A percentile compares a stretch with the other conserved stretches of the same genome.
Evolutionary conservation across 2,113 vertebrate genomes (phyloP).

Genomic region (Sprattus sprattus): DNA sequence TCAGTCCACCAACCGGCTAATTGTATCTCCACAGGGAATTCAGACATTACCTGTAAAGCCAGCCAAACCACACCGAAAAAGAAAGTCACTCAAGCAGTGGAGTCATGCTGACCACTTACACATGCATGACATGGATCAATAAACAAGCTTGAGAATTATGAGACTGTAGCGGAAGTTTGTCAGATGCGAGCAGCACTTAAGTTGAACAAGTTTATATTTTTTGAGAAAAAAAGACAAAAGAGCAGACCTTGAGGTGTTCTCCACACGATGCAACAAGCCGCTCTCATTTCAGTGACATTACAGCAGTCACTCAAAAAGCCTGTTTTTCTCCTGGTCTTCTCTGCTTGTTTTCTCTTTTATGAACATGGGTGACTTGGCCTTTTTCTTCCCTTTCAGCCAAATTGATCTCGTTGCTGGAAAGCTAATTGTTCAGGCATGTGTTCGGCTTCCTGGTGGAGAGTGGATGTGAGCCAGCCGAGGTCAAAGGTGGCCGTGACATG

Average conservation of each 20-base stretch:
- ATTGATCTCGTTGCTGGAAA: conserved; percentile 68
- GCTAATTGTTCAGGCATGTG: conserved; percentile 76
- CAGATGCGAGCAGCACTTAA: conserved; percentile 53
- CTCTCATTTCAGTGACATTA: conserved; percentile 64
- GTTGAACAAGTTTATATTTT: conserved; percentile 32
- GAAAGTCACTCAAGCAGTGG: conserved; percentile 69
- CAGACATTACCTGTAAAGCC: conserved; percentile 54
- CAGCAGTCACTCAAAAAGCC: conserved; percentile 53
- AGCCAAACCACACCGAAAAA: conserved; percentile 62
- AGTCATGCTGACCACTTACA: conserved; percentile 67
- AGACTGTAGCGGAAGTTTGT: conserved; percentile 48
- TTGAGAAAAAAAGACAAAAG: background rate
- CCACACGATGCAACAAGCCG: background rate
- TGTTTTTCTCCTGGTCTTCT: conserved; percentile 54
- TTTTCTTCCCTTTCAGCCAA: conserved; percentile 65
- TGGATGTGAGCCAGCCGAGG: conserved; percentile 63
- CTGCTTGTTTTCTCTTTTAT: conserved; percentile 55
- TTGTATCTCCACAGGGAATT: conserved; percentile 67
- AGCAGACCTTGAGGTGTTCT: background rate
- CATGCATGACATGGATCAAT: conserved; percentile 73
- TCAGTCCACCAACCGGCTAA: conserved; percentile 67
- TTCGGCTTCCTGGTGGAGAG: conserved; percentile 70
- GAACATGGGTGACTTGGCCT: conserved; percentile 66
- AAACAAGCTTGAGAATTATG: conserved; percentile 59
- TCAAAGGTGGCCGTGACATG: conserved; percentile 68